These are phyloP conservation scores for Leptogaster cylindrica DNA, from an alignment of 2,888 invertebrate genomes.

Conservation along the genomic window DNA sequence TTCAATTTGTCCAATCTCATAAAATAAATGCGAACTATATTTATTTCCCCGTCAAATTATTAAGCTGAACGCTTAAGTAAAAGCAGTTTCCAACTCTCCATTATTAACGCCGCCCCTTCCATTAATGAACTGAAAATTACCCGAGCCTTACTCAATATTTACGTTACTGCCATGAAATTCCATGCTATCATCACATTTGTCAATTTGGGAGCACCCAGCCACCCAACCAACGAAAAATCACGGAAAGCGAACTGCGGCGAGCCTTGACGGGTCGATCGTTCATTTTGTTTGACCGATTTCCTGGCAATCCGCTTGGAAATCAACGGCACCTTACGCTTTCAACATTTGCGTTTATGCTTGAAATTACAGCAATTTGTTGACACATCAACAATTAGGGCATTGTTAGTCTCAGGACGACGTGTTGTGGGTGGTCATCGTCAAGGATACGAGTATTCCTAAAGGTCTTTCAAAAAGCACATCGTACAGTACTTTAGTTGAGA, in stretches of 20 bases:
- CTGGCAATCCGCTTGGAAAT: constrained; percentile 10
- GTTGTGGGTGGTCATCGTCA: constrained; percentile 16
- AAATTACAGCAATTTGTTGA: constrained; percentile 36
- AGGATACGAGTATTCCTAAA: constrained; percentile 18
- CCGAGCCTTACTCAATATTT: too few relatives aligned
- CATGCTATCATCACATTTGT: too few relatives aligned
- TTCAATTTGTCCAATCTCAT: too few relatives aligned
- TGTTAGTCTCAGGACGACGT: neutral
- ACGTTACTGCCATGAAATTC: too few relatives aligned
- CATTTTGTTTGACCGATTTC: neutral
- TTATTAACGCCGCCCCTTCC: too few relatives aligned
- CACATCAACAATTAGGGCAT: constrained; percentile 9
- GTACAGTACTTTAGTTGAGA: neutral
- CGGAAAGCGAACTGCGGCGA: neutral
- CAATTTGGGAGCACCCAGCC: neutral
- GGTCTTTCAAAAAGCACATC: neutral
- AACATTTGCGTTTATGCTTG: neutral
- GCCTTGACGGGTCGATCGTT: neutral
- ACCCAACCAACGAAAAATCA: constrained; percentile 12
- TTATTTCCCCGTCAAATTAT: too few relatives aligned
- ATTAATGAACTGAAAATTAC: too few relatives aligned
- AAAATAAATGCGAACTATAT: too few relatives aligned
- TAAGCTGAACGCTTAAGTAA: too few relatives aligned
- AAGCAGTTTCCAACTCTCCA: too few relatives aligned
- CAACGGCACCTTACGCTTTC: neutral